These are phyloP conservation scores for Spheniscus humboldti DNA, from an alignment of 2,797 vertebrate species.

Conservation along the genomic window DNA sequence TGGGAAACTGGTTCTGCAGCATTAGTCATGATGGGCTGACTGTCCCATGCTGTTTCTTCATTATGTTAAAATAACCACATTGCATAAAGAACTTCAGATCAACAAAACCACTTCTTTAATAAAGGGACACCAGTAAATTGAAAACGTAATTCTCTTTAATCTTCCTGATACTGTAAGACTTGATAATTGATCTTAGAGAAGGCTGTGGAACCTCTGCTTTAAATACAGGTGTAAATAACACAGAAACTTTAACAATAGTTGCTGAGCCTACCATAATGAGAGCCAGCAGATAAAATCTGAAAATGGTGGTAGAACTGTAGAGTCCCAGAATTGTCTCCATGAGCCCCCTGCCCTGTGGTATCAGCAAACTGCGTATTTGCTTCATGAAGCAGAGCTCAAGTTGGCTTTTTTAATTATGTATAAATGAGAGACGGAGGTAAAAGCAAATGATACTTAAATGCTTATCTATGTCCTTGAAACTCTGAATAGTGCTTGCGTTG, in stretches of 20 bases:
- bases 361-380: not conserved
- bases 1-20: conserved; percentile 40
- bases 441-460: not conserved
- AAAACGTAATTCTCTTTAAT: not conserved
- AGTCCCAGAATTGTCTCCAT: not conserved
- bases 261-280: not conserved
- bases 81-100: not conserved
- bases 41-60: conserved; percentile 9
- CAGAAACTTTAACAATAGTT: not conserved
- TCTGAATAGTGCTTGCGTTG: not conserved
- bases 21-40: not conserved
- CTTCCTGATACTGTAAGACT: not conserved
- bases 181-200: not conserved
- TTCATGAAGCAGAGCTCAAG: not conserved
- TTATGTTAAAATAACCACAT: conserved; percentile 4
- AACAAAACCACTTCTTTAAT: not conserved
- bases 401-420: not conserved
- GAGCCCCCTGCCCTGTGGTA: not conserved
- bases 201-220: not conserved
- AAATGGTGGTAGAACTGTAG: not conserved
- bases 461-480: not conserved
- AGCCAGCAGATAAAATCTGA: not conserved
- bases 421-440: not conserved
- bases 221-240: not conserved
- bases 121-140: not conserved